A percentile compares a stretch with the other conserved stretches of the same genome.
These are phyloP conservation scores for Iselma pallidipennis DNA, from an alignment of 2,888 invertebrate genomes.

Conservation along the genomic window DNA sequence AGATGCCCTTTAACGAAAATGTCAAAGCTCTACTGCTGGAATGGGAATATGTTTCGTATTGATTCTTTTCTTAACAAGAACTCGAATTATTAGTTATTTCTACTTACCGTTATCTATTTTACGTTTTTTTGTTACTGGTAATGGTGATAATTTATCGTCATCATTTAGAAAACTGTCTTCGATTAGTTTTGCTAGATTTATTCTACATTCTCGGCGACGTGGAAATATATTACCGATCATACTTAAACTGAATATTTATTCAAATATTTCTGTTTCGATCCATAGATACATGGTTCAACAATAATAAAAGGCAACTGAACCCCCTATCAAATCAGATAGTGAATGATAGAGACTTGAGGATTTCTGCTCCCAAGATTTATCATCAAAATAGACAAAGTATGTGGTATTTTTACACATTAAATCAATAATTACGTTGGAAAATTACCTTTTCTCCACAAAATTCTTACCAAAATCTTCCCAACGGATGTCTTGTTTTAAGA, in stretches of 20 bases:
- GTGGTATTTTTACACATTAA: too few species aligned
- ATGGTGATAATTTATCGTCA: neutral
- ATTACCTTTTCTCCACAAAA: too few species aligned
- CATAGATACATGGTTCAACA: too few species aligned
- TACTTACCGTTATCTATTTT: neutral
- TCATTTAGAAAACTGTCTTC: neutral
- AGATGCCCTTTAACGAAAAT: slow-evolving; percentile 42
- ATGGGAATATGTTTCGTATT: neutral
- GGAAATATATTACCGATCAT: neutral
- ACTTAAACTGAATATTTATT: neutral
- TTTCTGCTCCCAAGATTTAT: too few species aligned
- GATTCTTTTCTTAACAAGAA: neutral
- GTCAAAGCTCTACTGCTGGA: slow-evolving; percentile 34
- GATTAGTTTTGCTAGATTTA: neutral
- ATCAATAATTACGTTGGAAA: too few species aligned
- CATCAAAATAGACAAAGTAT: too few species aligned
- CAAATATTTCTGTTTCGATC: too few species aligned
- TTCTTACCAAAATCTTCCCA: too few species aligned
- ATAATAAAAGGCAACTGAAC: too few species aligned
- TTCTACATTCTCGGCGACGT: neutral
- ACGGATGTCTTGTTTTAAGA: too few species aligned
- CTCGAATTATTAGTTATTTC: neutral
- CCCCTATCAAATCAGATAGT: too few species aligned
- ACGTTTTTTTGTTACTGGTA: neutral
- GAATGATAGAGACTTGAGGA: too few species aligned